These are phyloP conservation scores for Lamprologus sp. DNA, from an alignment of 2,113 vertebrate genomes.

Conservation along the genomic window DNA sequence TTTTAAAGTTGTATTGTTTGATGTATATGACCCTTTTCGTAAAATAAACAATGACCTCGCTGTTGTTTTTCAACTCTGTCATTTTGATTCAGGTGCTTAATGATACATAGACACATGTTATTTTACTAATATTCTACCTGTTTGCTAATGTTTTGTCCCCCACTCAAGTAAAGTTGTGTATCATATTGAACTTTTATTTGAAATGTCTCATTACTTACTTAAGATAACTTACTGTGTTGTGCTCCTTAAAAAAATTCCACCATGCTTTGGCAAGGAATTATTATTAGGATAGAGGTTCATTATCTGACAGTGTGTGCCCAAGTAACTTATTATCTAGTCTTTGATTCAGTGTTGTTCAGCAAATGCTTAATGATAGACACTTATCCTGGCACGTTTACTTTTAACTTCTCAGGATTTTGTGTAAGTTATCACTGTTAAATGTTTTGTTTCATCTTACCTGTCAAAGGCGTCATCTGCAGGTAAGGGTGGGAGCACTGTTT, in stretches of 20 bases:
- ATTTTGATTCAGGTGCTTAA: background rate
- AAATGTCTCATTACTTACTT: slow-evolving; percentile 1
- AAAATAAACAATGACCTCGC: background rate
- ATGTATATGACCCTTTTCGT: background rate
- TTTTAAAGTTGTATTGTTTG: background rate
- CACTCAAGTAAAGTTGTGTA: background rate
- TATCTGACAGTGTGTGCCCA: background rate
- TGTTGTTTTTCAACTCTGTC: background rate
- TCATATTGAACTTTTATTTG: background rate
- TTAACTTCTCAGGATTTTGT: background rate
- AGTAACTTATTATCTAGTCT: background rate
- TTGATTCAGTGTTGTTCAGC: background rate
- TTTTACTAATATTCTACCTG: background rate
- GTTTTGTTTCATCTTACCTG: slow-evolving; percentile 63
- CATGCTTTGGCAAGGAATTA: background rate
- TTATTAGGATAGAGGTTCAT: background rate
- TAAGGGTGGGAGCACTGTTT: slow-evolving; percentile 66
- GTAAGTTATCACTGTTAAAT: background rate
- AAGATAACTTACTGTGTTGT: background rate
- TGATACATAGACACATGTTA: background rate
- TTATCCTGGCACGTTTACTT: background rate
- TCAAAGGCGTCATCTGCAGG: slow-evolving; percentile 80
- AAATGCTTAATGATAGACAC: background rate
- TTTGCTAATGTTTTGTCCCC: background rate
- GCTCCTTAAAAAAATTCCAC: background rate